phyloP scores from a whole-genome alignment of 1,140 invertebrate species.

The Gonatopus flavifemur region DNA sequence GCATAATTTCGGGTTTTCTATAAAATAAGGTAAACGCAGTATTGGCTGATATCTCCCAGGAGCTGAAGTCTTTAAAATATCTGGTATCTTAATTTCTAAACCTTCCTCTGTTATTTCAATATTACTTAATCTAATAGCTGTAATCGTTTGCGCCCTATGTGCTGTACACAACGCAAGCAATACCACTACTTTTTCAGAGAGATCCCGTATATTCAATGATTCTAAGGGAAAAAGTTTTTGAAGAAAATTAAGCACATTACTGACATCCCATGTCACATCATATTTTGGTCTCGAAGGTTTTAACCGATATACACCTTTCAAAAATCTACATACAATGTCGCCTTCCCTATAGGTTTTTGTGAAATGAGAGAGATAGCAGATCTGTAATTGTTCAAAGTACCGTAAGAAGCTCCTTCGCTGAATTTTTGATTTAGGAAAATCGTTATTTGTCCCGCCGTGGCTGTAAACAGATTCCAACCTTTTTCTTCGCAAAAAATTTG shows the following conservation, averaged over 20 bases:
- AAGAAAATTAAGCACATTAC: slow-evolving; percentile 28
- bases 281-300: slow-evolving; percentile 32
- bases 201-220: too few species aligned
- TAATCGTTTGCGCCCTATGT: slow-evolving; percentile 27
- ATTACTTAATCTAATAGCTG: slow-evolving; percentile 18
- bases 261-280: slow-evolving; percentile 31
- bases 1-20: slow-evolving; percentile 3
- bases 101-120: not conserved
- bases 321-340: slow-evolving; percentile 19
- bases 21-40: slow-evolving; percentile 7
- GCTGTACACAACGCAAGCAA: slow-evolving; percentile 27
- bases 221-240: too few species aligned
- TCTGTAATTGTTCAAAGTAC: slow-evolving; percentile 25
- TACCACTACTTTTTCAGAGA: slow-evolving; percentile 17
- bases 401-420: slow-evolving; percentile 1
- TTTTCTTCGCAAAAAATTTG: not conserved
- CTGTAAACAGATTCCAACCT: too few species aligned
- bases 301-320: slow-evolving; percentile 30
- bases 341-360: slow-evolving; percentile 16
- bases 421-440: slow-evolving; percentile 12
- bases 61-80: not conserved
- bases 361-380: slow-evolving; percentile 27
- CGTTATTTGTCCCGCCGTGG: too few species aligned
- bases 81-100: not conserved
- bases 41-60: slow-evolving; percentile 4